phyloP scores from a whole-genome alignment of 2,113 vertebrate genomes.

The Xerus inauris region DNA sequence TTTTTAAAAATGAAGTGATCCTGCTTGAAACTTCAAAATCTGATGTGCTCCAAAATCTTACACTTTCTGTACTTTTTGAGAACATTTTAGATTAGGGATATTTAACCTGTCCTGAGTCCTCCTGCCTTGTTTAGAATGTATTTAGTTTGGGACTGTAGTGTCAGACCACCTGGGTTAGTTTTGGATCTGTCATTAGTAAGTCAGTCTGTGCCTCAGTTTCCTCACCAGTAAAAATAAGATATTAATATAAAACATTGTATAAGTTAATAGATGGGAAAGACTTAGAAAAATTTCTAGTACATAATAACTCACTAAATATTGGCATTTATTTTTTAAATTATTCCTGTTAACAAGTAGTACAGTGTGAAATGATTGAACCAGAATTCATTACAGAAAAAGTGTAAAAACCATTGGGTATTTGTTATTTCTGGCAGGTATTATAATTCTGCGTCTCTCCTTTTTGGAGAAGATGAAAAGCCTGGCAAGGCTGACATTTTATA shows the following conservation, averaged over 20 bases:
- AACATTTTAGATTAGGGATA: neutral
- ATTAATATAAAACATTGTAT: constrained; percentile 23
- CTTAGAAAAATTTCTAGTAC: constrained; percentile 25
- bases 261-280: constrained; percentile 17
- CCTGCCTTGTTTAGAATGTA: neutral
- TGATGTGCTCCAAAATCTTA: neutral
- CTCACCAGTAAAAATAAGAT: constrained; percentile 3
- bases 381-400: constrained; percentile 37
- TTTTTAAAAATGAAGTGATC: neutral
- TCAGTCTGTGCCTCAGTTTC: neutral
- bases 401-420: constrained; percentile 9
- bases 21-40: neutral
- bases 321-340: constrained; percentile 19
- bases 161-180: neutral
- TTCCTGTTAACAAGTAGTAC: neutral
- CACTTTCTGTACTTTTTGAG: neutral
- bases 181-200: neutral
- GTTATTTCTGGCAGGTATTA: constrained; percentile 24
- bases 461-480: constrained; percentile 22
- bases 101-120: neutral
- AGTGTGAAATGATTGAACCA: constrained; percentile 34
- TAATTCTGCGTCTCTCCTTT: constrained; percentile 26
- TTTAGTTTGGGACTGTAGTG: neutral
- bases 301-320: neutral
- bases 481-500: constrained; percentile 13